These are phyloP conservation scores for Eulithis prunata DNA, from an alignment of 2,888 invertebrate genomes.

Conservation along the genomic window DNA sequence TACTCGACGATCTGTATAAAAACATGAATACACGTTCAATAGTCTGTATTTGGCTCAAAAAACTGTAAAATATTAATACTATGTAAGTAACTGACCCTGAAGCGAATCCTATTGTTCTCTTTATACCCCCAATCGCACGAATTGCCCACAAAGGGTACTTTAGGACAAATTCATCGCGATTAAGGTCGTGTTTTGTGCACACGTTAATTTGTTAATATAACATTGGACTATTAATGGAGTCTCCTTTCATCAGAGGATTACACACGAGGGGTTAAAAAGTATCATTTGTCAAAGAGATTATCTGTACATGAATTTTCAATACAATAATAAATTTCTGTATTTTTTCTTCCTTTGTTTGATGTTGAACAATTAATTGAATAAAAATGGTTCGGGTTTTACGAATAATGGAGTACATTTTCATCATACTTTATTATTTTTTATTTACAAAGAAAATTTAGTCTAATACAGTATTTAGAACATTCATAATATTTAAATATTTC, in stretches of 20 bases:
- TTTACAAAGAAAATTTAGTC: too few relatives aligned
- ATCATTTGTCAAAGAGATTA: conserved; percentile 8
- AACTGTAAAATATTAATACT: too few relatives aligned
- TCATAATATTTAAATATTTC: too few relatives aligned
- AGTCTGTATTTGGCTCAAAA: neutral
- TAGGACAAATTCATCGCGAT: conserved; percentile 6
- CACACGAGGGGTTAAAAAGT: conserved; percentile 1
- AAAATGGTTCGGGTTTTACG: too few relatives aligned
- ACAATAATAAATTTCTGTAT: neutral
- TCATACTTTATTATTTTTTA: too few relatives aligned
- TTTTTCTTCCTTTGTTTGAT: too few relatives aligned
- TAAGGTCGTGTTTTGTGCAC: conserved; percentile 6
- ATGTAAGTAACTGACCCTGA: neutral
- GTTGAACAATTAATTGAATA: too few relatives aligned
- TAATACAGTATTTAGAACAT: too few relatives aligned
- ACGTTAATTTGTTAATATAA: conserved; percentile 11
- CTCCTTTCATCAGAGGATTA: conserved; percentile 15
- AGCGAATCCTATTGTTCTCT: conserved; percentile 1
- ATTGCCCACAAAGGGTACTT: conserved; percentile 4
- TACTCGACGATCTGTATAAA: neutral
- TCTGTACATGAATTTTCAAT: neutral
- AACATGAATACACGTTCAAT: neutral
- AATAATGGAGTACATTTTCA: too few relatives aligned
- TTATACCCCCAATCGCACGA: conserved; percentile 6
- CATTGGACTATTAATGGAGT: conserved; percentile 9